Base-by-base conservation (phyloP, 2,888 invertebrate species). In the Parnassius glacialis region DNA sequence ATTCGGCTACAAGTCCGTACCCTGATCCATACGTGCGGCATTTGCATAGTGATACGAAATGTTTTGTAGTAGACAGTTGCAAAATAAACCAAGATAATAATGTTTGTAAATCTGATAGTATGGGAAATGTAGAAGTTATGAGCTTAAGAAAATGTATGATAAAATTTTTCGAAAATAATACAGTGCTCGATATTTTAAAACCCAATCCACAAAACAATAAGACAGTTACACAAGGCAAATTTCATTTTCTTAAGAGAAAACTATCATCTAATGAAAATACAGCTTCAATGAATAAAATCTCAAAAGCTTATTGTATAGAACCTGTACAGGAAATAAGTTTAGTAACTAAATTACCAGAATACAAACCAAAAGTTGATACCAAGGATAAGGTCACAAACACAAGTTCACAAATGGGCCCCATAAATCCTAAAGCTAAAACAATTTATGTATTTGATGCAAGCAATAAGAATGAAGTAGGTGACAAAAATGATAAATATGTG, bases 71-170 rank as follows among this genome's bases (percentile, higher is more conserved):
- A 44, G 41, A 47, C n/a, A 57, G 44, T 16, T 52, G 41, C 11
- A 41, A 12, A 41, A 11, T 10, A 42, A 57, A 42, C 25, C 16
- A 34, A 56, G 45, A 3, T 52, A 10, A 34, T n/a, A 12, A 12
- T 13, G 11, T 16, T 25, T 48, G 9, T 44, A 5, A 1, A 9
- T n/a, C n/a, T 16, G 48, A 53, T 34, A 52, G 3, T 45, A 7
- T 43, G 9, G 13, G 11, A 43, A 25, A 2, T 2, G 48, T 56
- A 25, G 45, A 59, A 47, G 59, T 59, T 41, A 16, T 16, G 52
- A 63, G 62, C 52, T 25, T 63, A 7, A 11, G n/a, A 25, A 55
- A 41, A 20, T 47, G 56, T 16, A 12, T 52, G 34, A 11, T 63
- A 42, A 59, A 55, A 5, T 45, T 55, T 52, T 47, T 63, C 12